Conservation (phyloP, 1,140 invertebrate species). For the Mizuhopecten yessoensis region DNA sequence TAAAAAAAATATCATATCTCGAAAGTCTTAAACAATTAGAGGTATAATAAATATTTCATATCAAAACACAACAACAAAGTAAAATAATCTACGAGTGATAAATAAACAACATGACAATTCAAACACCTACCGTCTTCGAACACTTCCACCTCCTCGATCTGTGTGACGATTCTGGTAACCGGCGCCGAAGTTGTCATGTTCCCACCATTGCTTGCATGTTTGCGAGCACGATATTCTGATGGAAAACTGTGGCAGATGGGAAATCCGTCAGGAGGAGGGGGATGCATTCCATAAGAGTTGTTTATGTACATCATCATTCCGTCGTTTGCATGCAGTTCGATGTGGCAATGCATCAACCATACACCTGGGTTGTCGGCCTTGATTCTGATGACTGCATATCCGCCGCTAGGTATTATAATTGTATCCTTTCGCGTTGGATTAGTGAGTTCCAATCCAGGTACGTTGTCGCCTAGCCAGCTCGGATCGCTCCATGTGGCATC, state of each 20-base stretch:
- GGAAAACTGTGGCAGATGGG: slow-evolving; percentile 49
- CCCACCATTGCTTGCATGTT: background rate
- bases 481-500: slow-evolving; percentile 58
- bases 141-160: background rate
- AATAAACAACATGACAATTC: too few species aligned
- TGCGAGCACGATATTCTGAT: background rate
- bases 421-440: slow-evolving; percentile 89
- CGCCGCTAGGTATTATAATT: slow-evolving; percentile 87
- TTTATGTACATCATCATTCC: slow-evolving; percentile 54
- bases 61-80: too few species aligned
- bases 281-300: slow-evolving; percentile 42
- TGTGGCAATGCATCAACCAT: slow-evolving; percentile 78
- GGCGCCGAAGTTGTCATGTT: background rate
- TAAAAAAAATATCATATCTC: too few species aligned
- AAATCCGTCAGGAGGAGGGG: background rate
- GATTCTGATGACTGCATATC: slow-evolving; percentile 88
- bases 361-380: slow-evolving; percentile 88
- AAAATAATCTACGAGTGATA: too few species aligned
- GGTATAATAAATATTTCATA: too few species aligned
- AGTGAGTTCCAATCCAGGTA: slow-evolving; percentile 76
- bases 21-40: too few species aligned
- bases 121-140: background rate
- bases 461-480: slow-evolving; percentile 48
- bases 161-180: background rate
- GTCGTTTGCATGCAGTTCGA: background rate